Evolutionary conservation across 2,797 vertebrate genomes (phyloP), one percentile per base, ranked within the genome.

Genomic region (Cheirogaleus major): DNA sequence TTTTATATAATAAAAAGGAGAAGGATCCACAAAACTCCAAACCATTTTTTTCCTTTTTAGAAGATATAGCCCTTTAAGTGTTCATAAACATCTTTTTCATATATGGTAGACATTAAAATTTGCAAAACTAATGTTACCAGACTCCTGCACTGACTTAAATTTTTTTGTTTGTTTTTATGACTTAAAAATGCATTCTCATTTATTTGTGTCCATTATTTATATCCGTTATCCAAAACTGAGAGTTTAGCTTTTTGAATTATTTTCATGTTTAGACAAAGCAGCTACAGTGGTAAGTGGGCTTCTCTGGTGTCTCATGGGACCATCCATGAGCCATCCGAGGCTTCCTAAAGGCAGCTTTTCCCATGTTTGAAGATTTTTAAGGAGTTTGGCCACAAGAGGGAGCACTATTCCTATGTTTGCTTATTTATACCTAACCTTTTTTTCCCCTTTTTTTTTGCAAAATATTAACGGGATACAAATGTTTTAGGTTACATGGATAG

Each of bases 371-470:
- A 78, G 52, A n/a, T 7, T 65, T 55, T 75, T 3, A 61, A 63
- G 59, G 35, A 89, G 57, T 76, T 59, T 48, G 78, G 75, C 95
- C 97, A 97, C 96, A 89, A 6, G 97, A 93, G 96, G 95, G 97
- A 63, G 97, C 96, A 89, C 70, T 50, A 7, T 72, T 61, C 87
- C 73, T 63, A 63, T 55, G 32, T 30, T 86, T 94, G 45, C 65
- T 93, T 83, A 13, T 57, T 85, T 69, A 55, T 75, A 38, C 55
- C 17, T 73, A 59, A 41, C 79, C 61, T 23, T 23, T 65, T 67
- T n/a, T 32, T 63, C 7, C 8, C 8, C 50, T 65, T 65, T 65
- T n/a, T 76, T n/a, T n/a, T 65, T n/a, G 7, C 57, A 59, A 59
- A 59, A 25, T 59, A 59, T 59, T 59, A 59, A 59, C 3, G 1